Evolutionary conservation across 2,797 vertebrate genomes (phyloP).

Genomic region (Bovichtus diacanthus): DNA sequence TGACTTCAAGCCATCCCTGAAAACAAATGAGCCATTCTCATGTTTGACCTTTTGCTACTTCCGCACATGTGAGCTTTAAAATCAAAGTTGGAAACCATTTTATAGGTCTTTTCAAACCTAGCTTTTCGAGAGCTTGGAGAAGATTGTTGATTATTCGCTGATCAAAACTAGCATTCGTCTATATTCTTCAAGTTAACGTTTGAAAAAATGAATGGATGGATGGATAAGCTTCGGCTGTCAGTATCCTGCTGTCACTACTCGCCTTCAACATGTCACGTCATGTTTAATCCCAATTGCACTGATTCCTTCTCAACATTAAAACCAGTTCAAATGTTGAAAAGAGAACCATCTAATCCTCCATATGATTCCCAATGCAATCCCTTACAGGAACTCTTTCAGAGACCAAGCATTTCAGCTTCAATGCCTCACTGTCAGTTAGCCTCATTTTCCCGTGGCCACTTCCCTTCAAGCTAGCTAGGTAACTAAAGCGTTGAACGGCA

Average conservation of each 20-base stretch:
- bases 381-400: neutral
- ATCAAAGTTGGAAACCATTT: neutral
- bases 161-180: neutral
- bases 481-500: slow-evolving; percentile 73
- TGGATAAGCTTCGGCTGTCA: slow-evolving; percentile 6
- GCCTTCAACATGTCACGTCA: neutral
- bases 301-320: neutral
- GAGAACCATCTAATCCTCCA: neutral
- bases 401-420: neutral
- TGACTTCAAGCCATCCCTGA: neutral
- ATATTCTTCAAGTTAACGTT: neutral
- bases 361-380: neutral
- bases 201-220: neutral
- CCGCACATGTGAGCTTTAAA: neutral
- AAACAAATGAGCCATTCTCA: neutral
- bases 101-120: neutral
- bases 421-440: neutral
- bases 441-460: neutral
- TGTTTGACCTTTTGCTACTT: neutral
- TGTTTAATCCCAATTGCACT: neutral
- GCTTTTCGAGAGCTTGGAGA: neutral
- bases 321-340: slow-evolving; percentile 9
- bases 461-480: slow-evolving; percentile 56
- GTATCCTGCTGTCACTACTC: neutral
- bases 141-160: neutral